phyloP scores from a whole-genome alignment of 2,888 invertebrate genomes.

The Sesia bembeciformis region DNA sequence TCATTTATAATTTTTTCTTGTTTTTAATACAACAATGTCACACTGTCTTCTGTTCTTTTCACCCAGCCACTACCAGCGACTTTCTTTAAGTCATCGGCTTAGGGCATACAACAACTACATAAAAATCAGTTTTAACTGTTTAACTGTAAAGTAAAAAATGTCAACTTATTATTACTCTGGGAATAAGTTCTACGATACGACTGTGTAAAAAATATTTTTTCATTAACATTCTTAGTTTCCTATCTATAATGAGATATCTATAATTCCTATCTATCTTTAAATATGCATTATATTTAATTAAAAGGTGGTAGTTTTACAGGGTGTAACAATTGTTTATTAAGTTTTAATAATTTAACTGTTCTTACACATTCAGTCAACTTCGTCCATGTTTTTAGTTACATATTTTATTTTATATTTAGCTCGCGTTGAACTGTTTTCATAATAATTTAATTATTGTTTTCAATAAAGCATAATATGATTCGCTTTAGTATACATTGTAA shows the following conservation, averaged over 20 bases:
- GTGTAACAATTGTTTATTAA: conserved; percentile 49
- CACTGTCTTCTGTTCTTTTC: too few relatives aligned
- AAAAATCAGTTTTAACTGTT: too few relatives aligned
- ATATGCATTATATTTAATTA: too few relatives aligned
- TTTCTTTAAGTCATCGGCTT: too few relatives aligned
- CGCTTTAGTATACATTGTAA: conserved; percentile 39
- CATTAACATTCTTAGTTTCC: not conserved
- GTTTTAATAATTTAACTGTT: conserved; percentile 43
- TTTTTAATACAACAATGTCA: too few relatives aligned
- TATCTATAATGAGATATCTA: not conserved
- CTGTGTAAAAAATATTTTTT: not conserved
- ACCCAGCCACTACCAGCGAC: too few relatives aligned
- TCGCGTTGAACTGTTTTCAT: conserved; percentile 63
- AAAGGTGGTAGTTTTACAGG: conserved; percentile 54
- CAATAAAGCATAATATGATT: conserved; percentile 59
- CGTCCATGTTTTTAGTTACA: conserved; percentile 71
- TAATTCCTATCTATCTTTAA: too few relatives aligned
- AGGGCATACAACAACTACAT: too few relatives aligned
- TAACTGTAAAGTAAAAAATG: too few relatives aligned
- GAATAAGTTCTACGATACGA: not conserved
- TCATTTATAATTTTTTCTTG: too few relatives aligned
- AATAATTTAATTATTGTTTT: conserved; percentile 65
- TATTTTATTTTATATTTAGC: conserved; percentile 65
- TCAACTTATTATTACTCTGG: too few relatives aligned
- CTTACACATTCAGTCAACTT: conserved; percentile 62